Evolutionary conservation across 2,113 vertebrate genomes (phyloP), one percentile per base, ranked within the genome.

Genomic region (Mohoua ochrocephala): DNA sequence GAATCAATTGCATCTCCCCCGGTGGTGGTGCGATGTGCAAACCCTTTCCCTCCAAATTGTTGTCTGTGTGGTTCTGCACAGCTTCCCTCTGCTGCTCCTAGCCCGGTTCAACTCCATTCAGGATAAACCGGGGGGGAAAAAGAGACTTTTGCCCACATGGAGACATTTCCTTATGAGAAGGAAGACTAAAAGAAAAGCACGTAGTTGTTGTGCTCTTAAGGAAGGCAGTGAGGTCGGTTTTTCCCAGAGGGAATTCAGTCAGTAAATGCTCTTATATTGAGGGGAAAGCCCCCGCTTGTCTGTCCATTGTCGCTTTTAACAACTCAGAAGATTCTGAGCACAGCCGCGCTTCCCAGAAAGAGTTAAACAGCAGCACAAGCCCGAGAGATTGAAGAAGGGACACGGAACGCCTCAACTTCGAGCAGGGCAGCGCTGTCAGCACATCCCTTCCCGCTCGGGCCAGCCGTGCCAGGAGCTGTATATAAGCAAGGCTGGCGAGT

Each of bases 1-100:
- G 83, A 95, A 94, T 91, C 91, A 81, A 21, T 89, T 71, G 54
- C 39, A 5, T 69, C 59, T 90, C 94, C 89, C 90, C 31, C 30
- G 81, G 81, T 1, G 13, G 11, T 1, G 31, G 20, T 45, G 49
- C 15, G 91, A 79, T 85, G 81, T 69, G 45, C 81, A 83, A 87
- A 64, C 7, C 41, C 80, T 82, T 91, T 84, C 77, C 61, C 49
- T 87, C 81, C 74, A 44, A 84, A 84, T 16, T 28, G 44, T 37
- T 49, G 19, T n/a, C 14, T 41, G 49, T 35, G 9, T n/a, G 30
- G 63, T 9, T 84, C 33, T 4, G 31, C 22, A 0, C 22, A 0
- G 49, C 33, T 74, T 54, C 44, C 44, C 71, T 57, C 37, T 54
- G 56, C 60, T 60, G 16, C 24, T 63, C 1, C 0, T 9, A 69